phyloP scores from a whole-genome alignment of 1,140 invertebrate species.

The Lysiphlebus fabarum region DNA sequence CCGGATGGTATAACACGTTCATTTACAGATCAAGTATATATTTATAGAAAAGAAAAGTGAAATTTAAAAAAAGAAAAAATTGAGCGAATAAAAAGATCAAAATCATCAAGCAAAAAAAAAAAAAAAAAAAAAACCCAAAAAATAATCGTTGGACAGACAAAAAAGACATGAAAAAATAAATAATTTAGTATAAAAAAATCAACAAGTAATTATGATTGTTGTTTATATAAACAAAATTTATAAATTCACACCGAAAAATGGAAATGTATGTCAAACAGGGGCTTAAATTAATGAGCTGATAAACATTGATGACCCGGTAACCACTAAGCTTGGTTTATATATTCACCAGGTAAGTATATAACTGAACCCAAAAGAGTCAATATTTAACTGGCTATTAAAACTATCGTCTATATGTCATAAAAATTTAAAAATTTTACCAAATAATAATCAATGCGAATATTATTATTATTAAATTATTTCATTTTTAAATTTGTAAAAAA shows the following conservation, averaged over 20 bases:
- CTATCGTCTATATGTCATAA: too few species aligned
- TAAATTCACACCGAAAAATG: background rate
- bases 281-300: conserved; percentile 18
- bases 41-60: conserved; percentile 6
- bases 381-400: conserved; percentile 41
- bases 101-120: background rate
- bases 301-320: conserved; percentile 31
- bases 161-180: conserved; percentile 15
- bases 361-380: conserved; percentile 30
- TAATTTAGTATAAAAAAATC: conserved; percentile 3
- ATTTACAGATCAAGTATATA: background rate
- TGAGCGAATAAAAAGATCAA: background rate
- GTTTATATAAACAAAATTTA: conserved; percentile 8
- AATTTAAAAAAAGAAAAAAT: conserved; percentile 11
- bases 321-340: conserved; percentile 20
- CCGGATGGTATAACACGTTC: conserved; percentile 14
- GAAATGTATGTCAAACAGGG: too few species aligned
- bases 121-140: background rate
- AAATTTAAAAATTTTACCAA: too few species aligned
- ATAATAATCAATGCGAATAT: too few species aligned
- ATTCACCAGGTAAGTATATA: conserved; percentile 26
- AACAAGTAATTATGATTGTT: conserved; percentile 9
- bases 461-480: too few species aligned
- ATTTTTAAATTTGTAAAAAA: too few species aligned
- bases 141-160: background rate